These are phyloP conservation scores for Mionectes olivaceus DNA, from an alignment of 2,797 vertebrate genomes.

Conservation along the genomic window DNA sequence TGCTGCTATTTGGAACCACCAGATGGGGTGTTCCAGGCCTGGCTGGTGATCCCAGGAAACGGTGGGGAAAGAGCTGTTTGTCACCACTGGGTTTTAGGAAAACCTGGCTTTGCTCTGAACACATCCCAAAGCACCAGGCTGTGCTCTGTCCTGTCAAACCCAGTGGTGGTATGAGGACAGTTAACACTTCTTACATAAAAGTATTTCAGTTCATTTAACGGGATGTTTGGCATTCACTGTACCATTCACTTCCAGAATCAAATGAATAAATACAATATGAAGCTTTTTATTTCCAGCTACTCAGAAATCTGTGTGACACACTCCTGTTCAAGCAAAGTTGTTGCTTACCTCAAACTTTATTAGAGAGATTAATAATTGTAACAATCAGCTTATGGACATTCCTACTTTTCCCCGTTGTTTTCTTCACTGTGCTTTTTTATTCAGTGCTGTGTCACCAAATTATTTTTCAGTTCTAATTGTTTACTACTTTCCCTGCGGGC, in stretches of 20 bases:
- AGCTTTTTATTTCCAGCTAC: neutral
- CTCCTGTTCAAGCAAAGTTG: neutral
- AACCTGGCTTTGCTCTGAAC: neutral
- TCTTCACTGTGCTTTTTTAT: neutral
- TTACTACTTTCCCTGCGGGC: neutral
- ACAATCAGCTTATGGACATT: neutral
- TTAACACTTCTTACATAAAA: neutral
- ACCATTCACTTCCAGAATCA: neutral
- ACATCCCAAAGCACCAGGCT: neutral
- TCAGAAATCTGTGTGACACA: neutral
- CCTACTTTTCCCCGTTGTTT: neutral
- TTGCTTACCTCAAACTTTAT: neutral
- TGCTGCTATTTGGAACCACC: neutral
- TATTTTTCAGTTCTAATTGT: neutral
- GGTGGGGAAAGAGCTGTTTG: neutral
- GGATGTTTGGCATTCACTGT: neutral
- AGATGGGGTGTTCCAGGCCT: neutral
- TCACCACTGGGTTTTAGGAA: fast-evolving
- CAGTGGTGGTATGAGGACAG: neutral
- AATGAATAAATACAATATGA: neutral
- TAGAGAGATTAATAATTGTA: neutral
- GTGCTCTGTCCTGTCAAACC: neutral
- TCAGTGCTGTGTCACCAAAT: neutral
- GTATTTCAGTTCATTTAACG: neutral
- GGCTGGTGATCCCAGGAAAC: neutral